These are phyloP conservation scores for Odiellus spinosus DNA, from an alignment of 2,888 invertebrate genomes.

Conservation along the genomic window DNA sequence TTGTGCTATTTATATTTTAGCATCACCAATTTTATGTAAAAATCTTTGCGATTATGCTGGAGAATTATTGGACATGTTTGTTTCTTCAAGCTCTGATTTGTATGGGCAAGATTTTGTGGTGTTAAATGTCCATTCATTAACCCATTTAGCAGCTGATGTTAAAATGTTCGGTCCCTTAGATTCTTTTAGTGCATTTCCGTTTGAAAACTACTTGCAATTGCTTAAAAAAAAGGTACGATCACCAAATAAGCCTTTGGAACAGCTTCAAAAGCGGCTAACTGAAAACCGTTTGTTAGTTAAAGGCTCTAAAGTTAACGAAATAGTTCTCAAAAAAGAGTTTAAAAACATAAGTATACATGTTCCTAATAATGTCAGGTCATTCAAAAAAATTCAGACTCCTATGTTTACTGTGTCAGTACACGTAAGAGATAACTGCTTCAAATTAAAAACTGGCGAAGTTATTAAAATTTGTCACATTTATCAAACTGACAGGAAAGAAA, in stretches of 20 bases:
- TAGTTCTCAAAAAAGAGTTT: no score
- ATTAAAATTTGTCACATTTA: no score
- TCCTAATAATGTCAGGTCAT: no score
- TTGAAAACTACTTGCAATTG: conserved; percentile 20
- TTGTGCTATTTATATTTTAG: conserved; percentile 19
- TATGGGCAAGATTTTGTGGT: conserved; percentile 19
- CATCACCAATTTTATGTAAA: background rate
- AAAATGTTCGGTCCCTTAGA: conserved; percentile 17
- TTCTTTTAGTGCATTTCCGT: conserved; percentile 19
- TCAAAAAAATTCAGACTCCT: no score
- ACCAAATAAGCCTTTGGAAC: conserved; percentile 1
- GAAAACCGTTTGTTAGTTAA: background rate
- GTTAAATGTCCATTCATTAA: conserved; percentile 22
- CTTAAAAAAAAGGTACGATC: conserved; percentile 14
- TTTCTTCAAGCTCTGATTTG: conserved; percentile 13
- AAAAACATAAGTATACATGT: no score
- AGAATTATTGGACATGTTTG: conserved; percentile 18
- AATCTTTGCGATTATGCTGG: conserved; percentile 17
- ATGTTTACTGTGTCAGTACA: no score
- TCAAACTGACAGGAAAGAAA: no score
- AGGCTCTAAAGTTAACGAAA: no score
- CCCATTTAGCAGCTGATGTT: conserved; percentile 21
- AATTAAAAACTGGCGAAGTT: no score
- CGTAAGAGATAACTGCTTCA: no score
- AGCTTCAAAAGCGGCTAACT: background rate